phyloP scores from a whole-genome alignment of 2,113 vertebrate species.

The Tylochromis polylepis region DNA sequence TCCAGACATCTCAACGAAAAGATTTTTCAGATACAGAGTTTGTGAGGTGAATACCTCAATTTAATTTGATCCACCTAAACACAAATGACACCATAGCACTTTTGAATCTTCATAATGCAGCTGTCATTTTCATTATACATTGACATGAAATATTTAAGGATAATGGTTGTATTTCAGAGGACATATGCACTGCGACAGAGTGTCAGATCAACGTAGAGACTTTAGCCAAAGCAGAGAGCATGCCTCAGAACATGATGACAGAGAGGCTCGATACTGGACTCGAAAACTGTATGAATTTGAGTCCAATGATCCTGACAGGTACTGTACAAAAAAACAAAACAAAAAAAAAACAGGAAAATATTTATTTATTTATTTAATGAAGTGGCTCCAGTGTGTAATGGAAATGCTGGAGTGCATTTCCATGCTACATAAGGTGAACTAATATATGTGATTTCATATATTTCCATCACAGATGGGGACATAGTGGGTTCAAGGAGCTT shows the following conservation, averaged over 20 bases:
- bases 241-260: constrained; percentile 77
- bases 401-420: neutral
- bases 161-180: constrained; percentile 64
- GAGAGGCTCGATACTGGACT: constrained; percentile 85
- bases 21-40: constrained; percentile 49
- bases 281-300: constrained; percentile 91
- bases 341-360: neutral
- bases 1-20: constrained; percentile 73
- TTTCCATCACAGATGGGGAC: constrained; percentile 79
- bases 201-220: constrained; percentile 72
- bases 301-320: constrained; percentile 92
- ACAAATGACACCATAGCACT: neutral
- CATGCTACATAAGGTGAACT: neutral
- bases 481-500: constrained; percentile 96
- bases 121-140: neutral
- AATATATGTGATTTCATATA: neutral
- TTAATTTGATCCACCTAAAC: neutral
- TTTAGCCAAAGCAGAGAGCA: constrained; percentile 64
- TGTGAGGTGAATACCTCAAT: constrained; percentile 32
- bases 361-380: neutral
- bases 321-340: neutral
- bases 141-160: neutral
- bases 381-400: neutral
- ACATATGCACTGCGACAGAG: constrained; percentile 89
- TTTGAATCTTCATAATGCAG: neutral